These are phyloP conservation scores for Monopterus albus DNA, from an alignment of 2,113 vertebrate species.

Conservation along the genomic window DNA sequence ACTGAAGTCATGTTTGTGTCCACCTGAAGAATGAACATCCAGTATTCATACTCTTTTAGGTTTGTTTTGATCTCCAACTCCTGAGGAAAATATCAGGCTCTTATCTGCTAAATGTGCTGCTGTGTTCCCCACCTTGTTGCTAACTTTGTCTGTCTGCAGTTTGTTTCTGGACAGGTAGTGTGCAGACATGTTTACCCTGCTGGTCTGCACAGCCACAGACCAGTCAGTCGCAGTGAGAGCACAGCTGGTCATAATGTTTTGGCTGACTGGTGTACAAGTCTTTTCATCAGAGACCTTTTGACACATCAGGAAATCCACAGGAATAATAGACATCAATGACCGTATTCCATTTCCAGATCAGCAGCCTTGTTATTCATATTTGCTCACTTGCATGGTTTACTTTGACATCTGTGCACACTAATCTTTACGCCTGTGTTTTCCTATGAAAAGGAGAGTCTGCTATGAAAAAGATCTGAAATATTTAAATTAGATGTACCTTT, in stretches of 20 bases:
- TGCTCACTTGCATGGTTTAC: background rate
- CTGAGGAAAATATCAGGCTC: background rate
- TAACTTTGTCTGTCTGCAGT: background rate
- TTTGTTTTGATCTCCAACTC: background rate
- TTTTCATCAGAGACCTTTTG: background rate
- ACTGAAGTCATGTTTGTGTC: background rate
- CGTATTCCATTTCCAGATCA: slow-evolving; percentile 26
- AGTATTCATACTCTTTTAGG: background rate
- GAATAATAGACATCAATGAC: slow-evolving; percentile 30
- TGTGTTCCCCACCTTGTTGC: background rate
- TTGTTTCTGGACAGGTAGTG: background rate
- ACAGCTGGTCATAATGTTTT: too few species aligned
- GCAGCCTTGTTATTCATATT: slow-evolving; percentile 5
- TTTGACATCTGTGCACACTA: background rate
- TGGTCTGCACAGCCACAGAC: too few species aligned
- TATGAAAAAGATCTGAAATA: slow-evolving; percentile 14
- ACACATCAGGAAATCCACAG: slow-evolving; percentile 16
- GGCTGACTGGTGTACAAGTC: too few species aligned
- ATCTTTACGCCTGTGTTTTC: slow-evolving; percentile 8
- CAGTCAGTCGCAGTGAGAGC: too few species aligned
- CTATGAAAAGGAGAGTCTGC: slow-evolving; percentile 5
- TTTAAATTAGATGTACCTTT: background rate
- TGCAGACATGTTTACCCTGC: too few species aligned
- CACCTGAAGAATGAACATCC: background rate
- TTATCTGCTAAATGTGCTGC: background rate